These are phyloP conservation scores for Zygothrica quintamaculata DNA, from an alignment of 2,888 invertebrate species.

Conservation along the genomic window DNA sequence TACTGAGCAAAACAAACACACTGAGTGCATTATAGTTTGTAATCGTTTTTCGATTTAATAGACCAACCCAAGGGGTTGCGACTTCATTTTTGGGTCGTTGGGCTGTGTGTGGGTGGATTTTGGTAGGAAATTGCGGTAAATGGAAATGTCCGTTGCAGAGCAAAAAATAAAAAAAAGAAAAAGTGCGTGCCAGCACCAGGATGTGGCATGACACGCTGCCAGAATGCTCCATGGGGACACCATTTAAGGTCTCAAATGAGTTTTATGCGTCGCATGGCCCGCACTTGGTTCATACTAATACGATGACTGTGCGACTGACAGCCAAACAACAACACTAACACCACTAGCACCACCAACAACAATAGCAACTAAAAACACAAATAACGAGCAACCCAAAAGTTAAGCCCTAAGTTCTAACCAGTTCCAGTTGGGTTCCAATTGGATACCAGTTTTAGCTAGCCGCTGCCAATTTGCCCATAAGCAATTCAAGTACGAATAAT, in stretches of 20 bases:
- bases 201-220: constrained; percentile 19
- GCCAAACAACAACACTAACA: constrained; percentile 34
- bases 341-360: not conserved
- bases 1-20: constrained; percentile 43
- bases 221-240: constrained; percentile 66
- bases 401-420: not conserved
- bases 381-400: constrained; percentile 1
- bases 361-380: too few species aligned
- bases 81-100: constrained; percentile 25
- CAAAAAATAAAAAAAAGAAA: too few species aligned
- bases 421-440: constrained; percentile 17
- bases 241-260: constrained; percentile 67
- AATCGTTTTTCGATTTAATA: constrained; percentile 80
- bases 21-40: constrained; percentile 77
- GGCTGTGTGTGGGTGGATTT: not conserved
- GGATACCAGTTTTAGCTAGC: constrained; percentile 14
- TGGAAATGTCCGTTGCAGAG: constrained; percentile 72
- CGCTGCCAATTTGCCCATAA: constrained; percentile 5
- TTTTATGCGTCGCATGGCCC: constrained; percentile 40
- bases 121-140: constrained; percentile 64
- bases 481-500: constrained; percentile 14
- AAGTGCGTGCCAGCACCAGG: constrained; percentile 47
- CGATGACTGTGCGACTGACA: constrained; percentile 47
- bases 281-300: constrained; percentile 34
- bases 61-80: constrained; percentile 43